Evolutionary conservation across 2,797 vertebrate genomes (phyloP).

Genomic region (Tokudaia tokunoshimensis): DNA sequence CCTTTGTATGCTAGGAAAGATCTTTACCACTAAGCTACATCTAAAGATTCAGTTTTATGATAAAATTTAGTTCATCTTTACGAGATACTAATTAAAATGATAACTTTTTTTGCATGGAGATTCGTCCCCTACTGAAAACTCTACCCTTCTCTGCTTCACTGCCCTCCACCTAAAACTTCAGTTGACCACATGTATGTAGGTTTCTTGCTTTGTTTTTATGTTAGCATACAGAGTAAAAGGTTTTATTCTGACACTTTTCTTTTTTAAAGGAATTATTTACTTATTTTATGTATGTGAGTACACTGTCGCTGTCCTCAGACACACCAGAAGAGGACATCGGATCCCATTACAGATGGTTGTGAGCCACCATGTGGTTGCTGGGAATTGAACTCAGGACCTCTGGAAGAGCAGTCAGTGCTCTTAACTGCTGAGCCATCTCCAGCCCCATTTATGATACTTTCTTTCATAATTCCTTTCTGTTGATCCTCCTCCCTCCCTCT

Average conservation of each 20-base stretch:
- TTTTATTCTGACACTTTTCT: not conserved
- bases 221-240: not conserved
- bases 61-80: not conserved
- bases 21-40: not conserved
- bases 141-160: not conserved
- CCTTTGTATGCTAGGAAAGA: not conserved
- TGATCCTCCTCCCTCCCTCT: too few relatives aligned
- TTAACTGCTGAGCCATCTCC: too few relatives aligned
- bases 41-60: not conserved
- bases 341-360: too few relatives aligned
- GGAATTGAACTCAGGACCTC: too few relatives aligned
- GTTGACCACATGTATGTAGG: not conserved
- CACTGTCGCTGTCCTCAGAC: too few relatives aligned
- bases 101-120: not conserved
- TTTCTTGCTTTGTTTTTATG: not conserved
- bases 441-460: too few relatives aligned
- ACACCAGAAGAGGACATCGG: too few relatives aligned
- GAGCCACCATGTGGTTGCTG: too few relatives aligned
- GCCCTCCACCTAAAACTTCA: not conserved
- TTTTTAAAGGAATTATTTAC: too few relatives aligned
- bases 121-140: not conserved
- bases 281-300: too few relatives aligned
- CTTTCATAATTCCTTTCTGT: not conserved
- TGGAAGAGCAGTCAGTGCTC: too few relatives aligned
- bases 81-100: not conserved